Evolutionary conservation across 2,113 vertebrate species (phyloP), one percentile per base, ranked within the genome.

Genomic region (Lethenteron reissneri): DNA sequence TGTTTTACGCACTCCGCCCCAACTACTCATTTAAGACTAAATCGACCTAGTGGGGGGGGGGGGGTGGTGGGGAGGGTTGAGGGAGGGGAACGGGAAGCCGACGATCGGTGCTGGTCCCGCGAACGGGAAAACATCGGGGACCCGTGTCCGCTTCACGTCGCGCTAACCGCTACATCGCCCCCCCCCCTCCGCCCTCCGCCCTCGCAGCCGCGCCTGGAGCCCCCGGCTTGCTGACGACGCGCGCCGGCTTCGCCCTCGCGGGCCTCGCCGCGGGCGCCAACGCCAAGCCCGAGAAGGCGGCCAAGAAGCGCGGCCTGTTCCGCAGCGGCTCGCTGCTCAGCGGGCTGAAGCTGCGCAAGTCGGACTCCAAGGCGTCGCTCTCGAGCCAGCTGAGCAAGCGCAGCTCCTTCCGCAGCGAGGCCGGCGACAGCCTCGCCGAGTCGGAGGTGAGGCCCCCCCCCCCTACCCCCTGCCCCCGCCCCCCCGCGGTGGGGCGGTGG

Each of bases 381-480:
- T 91, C 94, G 75, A 95, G 90, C 81, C 94, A 99, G 79, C 84
- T 92, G 76, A 97, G 94, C 87, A 97, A 97, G 79, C 94, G 96
- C 83, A 97, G 94, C 82, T 95, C 91, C 4, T 99, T 97, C 83
- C 92, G 94, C 76, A 97, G 92, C 70, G 94, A 97, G 82, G 89
- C 92, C 0, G 94, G 89, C 73, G 88, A 95, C 89, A 97, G 92
- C 81, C 94, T 90, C 0, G 86, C 95, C 74, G 94, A 91, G 83
- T 97, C 92, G 14, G 87, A 90, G 0, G 87, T 89, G 12, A 95
- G 92, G 41, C 6, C 41, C 6, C 41, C 25, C 41, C 41, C 5
- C 80, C 58, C 77, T n/a, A n/a, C n/a, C 79, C 15, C 77, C 80
- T n/a, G 70, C 70, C 77, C 11, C n/a, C 60, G 12, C 72, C 74